Evolutionary conservation across 2,888 invertebrate species (phyloP), one percentile per base, ranked within the genome.

Genomic region (Luperina testacea): DNA sequence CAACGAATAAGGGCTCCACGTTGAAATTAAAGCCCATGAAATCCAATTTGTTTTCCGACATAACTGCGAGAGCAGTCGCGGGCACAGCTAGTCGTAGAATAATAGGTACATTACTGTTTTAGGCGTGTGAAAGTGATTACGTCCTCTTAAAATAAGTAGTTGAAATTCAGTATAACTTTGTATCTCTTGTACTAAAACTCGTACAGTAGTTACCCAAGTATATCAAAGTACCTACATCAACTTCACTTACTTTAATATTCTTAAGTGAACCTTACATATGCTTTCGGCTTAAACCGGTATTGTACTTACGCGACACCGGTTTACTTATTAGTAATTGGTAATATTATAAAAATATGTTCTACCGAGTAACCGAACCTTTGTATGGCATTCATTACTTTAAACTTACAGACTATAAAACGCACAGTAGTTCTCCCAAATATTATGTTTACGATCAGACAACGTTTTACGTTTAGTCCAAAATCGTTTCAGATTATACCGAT

Each of bases 371-470:
- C 65, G 42, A 81, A 63, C 68, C 79, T 72, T 87, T 87, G 88
- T 87, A 77, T 75, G 65, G 72, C 67, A 82, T 82, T 82, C 88
- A 86, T 88, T 86, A 88, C 77, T 72, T 42, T 75, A 77, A 87
- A 87, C 73, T 83, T 77, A 83, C 77, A 81, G 61, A 89, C 87
- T 81, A 87, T 89, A 88, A 89, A 89, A 88, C 57, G 72, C 77
- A 84, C 88, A 85, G 88, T 83, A 85, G 87, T 89, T 71, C 78
- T 75, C 17, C 72, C 77, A 79, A 87, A 89, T 86, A 85, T 84
- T 82, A 85, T 81, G 78, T 88, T 89, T 89, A 89, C 75, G 84
- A 89, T 71, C 85, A 82, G 79, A 80, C 69, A 89, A 82, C 83
- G 80, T 89, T 84, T 79, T 79, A 80, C 87, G 89, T 88, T 88